These are phyloP conservation scores for Chloroclysta siterata DNA, from an alignment of 2,888 invertebrate species.

Conservation along the genomic window DNA sequence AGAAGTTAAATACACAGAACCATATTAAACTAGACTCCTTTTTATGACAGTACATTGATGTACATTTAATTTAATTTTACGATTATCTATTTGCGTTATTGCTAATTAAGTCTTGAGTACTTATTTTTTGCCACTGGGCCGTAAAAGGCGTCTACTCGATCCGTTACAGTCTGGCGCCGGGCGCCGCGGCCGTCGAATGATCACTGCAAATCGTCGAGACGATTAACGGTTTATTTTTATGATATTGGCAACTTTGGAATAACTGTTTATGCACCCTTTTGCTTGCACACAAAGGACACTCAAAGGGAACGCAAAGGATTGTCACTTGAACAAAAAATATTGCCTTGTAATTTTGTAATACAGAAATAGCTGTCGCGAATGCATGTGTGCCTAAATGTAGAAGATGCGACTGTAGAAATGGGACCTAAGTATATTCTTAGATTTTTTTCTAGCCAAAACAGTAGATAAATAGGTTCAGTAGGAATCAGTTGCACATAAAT, in stretches of 20 bases:
- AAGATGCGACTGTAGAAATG: too few species aligned
- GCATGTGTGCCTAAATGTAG: too few species aligned
- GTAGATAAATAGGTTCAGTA: too few species aligned
- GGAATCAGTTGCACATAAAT: too few species aligned
- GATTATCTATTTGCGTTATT: conserved; percentile 14
- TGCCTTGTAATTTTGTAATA: too few species aligned
- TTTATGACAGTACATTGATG: background rate
- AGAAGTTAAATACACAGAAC: background rate
- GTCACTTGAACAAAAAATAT: too few species aligned
- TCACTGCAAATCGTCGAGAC: conserved; percentile 44
- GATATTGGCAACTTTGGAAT: conserved; percentile 38
- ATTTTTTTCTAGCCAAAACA: too few species aligned
- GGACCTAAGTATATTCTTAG: too few species aligned
- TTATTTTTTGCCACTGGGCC: conserved; percentile 42
- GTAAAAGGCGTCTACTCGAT: conserved; percentile 48
- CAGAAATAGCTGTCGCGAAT: too few species aligned
- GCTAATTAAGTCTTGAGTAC: conserved; percentile 43
- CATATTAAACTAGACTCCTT: background rate
- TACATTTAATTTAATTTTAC: background rate
- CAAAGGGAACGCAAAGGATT: too few species aligned
- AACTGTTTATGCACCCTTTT: conserved; percentile 6
- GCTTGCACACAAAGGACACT: background rate
- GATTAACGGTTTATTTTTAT: conserved; percentile 56
- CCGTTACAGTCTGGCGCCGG: conserved; percentile 61
- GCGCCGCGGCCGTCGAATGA: conserved; percentile 48